Base-by-base conservation (phyloP, 2,888 invertebrate species). In the Meliscaeva auricollis region DNA sequence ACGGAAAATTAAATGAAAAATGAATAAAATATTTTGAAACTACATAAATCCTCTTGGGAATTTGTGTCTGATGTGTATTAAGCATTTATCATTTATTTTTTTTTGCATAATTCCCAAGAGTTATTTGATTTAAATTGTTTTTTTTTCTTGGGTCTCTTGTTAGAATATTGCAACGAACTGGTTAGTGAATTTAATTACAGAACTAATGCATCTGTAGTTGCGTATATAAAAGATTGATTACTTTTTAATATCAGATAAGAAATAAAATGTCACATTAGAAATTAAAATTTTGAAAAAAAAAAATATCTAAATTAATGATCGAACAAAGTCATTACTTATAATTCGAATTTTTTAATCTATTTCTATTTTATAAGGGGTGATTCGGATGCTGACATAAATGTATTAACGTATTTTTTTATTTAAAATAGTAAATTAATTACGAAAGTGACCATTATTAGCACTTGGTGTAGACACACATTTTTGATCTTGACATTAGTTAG, bases 201-300 rank as follows among this genome's bases (percentile, higher is more conserved):
- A 0, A 62, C 15, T 26, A 30, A 62, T 62, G 26, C 30, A 44
- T n/a, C n/a, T n/a, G n/a, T 44, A 62, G 6, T 15, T 62, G 26
- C 26, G 44, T 46, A 22, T 32, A n/a, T n/a, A n/a, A n/a, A 46
- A 64, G 64, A 64, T 64, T 64, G 17, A 64, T 64, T 11, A 32
- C 17, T 46, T 44, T 62, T 62, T 44, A 30, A 62, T 15, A 44
- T 62, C 62, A 46, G 62, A 44, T 62, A 30, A 26, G 46, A 46
- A 26, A 15, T 44, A 1, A 46, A 30, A 4, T 62, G 38, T 62
- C 41, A 41, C 13, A 58, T 35, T 41, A 22, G 58, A 62, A 62
- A 30, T 62, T 64, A 13, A 17, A 46, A 32, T 15, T 60, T 22
- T 22, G n/a, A 20, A 38, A 60, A 22, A 9, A 41, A 7, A 20